Percentiles rank a stretch among this genome's conserved stretches.
Conservation (phyloP, 2,113 vertebrate genomes). For the Hepsetus odoe region DNA sequence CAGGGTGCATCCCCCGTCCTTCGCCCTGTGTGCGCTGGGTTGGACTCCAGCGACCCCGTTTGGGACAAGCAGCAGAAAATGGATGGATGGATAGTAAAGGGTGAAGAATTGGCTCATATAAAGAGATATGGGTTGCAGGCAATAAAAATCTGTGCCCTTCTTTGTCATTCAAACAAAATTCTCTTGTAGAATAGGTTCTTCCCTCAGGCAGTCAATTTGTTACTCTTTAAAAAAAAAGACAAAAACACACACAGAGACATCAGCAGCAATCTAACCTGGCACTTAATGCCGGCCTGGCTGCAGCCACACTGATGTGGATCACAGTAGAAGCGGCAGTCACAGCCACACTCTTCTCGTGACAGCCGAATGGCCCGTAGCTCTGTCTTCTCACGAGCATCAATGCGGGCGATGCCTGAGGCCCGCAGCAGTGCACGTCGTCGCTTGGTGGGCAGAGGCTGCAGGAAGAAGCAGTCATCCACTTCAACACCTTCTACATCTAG, state of each 20-base stretch:
- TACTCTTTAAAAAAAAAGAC: slow-evolving; percentile 10
- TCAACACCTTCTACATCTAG: slow-evolving; percentile 92
- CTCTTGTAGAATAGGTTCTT: background rate
- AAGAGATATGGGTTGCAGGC: no score
- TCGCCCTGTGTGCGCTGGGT: no score
- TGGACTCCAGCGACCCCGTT: no score
- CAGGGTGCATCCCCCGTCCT: no score
- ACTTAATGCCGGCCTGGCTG: slow-evolving; percentile 96
- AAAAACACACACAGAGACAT: slow-evolving; percentile 11
- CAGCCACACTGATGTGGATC: slow-evolving; percentile 94
- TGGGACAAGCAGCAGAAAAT: no score
- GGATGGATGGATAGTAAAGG: no score
- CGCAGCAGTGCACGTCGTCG: slow-evolving; percentile 89
- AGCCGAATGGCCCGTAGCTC: slow-evolving; percentile 93
- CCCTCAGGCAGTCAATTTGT: background rate
- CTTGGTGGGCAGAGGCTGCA: slow-evolving; percentile 95
- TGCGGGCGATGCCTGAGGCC: slow-evolving; percentile 90
- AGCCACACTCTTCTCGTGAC: slow-evolving; percentile 94
- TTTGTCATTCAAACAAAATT: background rate
- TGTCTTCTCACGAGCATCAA: slow-evolving; percentile 92
- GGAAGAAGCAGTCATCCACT: slow-evolving; percentile 96
- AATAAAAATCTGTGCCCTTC: background rate
- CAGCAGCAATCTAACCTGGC: slow-evolving; percentile 78
- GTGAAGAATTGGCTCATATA: no score
- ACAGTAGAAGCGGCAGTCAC: slow-evolving; percentile 94